A percentile compares a stretch with the other conserved stretches of the same genome.
Evolutionary conservation across 2,797 vertebrate species (phyloP).

Genomic region (Moxostoma hubbsi): DNA sequence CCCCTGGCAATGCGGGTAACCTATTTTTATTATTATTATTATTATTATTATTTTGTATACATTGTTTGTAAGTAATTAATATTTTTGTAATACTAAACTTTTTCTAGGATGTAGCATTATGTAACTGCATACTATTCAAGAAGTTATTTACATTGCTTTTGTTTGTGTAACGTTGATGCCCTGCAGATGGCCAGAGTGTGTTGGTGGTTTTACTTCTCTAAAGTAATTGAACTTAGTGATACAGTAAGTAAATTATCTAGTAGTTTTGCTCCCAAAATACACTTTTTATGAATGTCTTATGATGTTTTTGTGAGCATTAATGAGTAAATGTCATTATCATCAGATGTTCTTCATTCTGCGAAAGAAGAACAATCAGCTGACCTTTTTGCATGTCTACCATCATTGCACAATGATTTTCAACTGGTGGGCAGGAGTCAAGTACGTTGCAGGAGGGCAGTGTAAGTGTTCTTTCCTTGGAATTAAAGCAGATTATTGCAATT

Average conservation of each 20-base stretch:
- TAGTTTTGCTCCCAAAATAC: background rate
- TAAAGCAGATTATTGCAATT: background rate
- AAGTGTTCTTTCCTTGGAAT: conserved; percentile 37
- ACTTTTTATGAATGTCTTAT: conserved; percentile 1
- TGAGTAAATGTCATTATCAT: conserved; percentile 12
- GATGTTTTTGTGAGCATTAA: conserved; percentile 1
- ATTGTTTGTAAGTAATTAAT: background rate
- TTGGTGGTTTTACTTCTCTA: conserved; percentile 71
- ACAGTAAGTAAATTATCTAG: conserved; percentile 58
- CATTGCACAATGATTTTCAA: conserved; percentile 71
- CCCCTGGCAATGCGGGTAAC: conserved; percentile 71
- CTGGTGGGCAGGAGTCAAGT: conserved; percentile 74
- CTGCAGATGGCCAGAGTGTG: conserved; percentile 76
- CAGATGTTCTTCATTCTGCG: conserved; percentile 73
- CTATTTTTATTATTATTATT: too few relatives aligned
- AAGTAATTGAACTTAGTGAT: conserved; percentile 64
- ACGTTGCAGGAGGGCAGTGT: conserved; percentile 72
- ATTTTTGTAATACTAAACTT: background rate
- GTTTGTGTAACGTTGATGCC: conserved; percentile 1
- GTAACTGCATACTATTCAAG: background rate
- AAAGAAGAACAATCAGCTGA: conserved; percentile 72
- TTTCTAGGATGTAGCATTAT: background rate
- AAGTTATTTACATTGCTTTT: background rate
- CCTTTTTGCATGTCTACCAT: conserved; percentile 73
- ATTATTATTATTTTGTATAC: background rate